Percentiles rank a stretch among this genome's conserved stretches.
These are phyloP conservation scores for Rhinoderma darwinii DNA, from an alignment of 2,113 vertebrate species.

Conservation along the genomic window DNA sequence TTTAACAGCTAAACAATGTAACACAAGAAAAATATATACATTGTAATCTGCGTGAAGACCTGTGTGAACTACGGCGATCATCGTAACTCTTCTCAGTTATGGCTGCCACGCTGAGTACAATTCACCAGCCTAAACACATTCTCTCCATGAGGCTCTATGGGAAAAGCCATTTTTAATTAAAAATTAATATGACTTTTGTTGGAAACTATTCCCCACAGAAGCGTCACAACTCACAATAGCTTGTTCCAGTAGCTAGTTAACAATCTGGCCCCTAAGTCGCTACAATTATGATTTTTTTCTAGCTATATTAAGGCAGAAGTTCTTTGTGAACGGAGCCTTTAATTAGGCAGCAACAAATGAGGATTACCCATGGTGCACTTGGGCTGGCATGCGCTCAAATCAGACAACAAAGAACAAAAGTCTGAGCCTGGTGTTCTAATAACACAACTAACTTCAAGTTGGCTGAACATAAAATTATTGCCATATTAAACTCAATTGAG, in stretches of 20 bases:
- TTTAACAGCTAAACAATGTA: background rate
- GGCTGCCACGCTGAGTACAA: constrained; percentile 10
- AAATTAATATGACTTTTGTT: constrained; percentile 71
- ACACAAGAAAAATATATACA: background rate
- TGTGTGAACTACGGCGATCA: background rate
- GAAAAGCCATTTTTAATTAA: constrained; percentile 68
- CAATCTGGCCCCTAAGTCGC: constrained; percentile 65
- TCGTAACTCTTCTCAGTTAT: background rate
- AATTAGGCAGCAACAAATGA: constrained; percentile 72
- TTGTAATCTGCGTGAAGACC: background rate
- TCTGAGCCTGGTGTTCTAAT: constrained; percentile 67
- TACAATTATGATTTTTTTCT: constrained; percentile 66
- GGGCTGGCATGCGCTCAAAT: constrained; percentile 62
- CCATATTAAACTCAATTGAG: too few species aligned
- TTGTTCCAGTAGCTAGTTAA: constrained; percentile 66
- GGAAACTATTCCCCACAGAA: constrained; percentile 66
- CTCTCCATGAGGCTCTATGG: background rate
- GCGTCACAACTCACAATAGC: constrained; percentile 63
- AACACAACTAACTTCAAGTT: constrained; percentile 55
- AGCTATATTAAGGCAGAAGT: constrained; percentile 62
- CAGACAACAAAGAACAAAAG: constrained; percentile 63
- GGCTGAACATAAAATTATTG: background rate
- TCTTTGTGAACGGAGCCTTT: constrained; percentile 69
- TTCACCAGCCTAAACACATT: constrained; percentile 48
- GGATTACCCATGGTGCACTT: constrained; percentile 66